Conservation (phyloP, 2,113 vertebrate species). For the Origma solitaria region DNA sequence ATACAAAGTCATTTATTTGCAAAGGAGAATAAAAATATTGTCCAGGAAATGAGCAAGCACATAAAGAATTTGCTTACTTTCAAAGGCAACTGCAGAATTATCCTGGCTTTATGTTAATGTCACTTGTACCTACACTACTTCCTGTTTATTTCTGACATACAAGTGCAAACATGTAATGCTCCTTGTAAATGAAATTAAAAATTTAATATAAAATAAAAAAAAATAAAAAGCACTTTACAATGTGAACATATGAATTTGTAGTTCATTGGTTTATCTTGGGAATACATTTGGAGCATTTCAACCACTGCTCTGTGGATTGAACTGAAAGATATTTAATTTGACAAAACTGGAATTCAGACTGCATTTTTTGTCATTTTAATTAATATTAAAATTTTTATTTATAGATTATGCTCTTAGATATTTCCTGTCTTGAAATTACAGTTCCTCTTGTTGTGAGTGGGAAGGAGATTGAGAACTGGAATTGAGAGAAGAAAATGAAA, state of each 20-base stretch:
- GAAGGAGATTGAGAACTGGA: neutral
- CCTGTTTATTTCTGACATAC: neutral
- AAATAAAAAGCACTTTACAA: neutral
- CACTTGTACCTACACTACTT: neutral
- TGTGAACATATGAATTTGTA: neutral
- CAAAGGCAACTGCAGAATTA: neutral
- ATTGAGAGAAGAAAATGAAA: neutral
- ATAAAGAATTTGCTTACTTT: conserved; percentile 8
- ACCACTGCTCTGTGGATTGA: neutral
- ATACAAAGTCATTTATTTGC: neutral
- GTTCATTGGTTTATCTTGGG: neutral
- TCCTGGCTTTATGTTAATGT: neutral
- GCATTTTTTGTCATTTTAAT: neutral
- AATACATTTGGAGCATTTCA: neutral
- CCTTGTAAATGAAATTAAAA: neutral
- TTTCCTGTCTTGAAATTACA: neutral
- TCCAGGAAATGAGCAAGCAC: neutral
- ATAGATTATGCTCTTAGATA: neutral
- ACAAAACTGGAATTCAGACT: neutral
- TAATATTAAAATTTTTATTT: neutral
- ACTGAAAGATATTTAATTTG: neutral
- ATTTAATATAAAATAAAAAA: neutral
- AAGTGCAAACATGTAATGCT: neutral
- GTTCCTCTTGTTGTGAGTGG: neutral
- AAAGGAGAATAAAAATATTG: neutral